phyloP scores from a whole-genome alignment of 1,140 invertebrate species.

The Drosophila ananassae region DNA sequence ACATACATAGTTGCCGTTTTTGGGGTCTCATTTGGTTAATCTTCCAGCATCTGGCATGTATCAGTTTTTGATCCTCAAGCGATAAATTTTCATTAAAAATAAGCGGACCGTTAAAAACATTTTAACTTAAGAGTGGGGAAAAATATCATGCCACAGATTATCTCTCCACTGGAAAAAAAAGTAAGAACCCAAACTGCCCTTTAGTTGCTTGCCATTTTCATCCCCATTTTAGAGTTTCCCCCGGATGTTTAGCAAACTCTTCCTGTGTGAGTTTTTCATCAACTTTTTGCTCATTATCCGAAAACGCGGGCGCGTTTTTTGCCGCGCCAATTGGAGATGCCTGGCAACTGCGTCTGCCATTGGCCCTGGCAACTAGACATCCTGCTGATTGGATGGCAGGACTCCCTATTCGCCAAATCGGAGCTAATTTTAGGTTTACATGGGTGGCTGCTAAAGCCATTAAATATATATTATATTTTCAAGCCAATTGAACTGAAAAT shows the following conservation, averaged over 20 bases:
- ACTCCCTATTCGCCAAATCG: slow-evolving; percentile 48
- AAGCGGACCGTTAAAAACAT: not conserved
- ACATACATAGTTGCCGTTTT: slow-evolving; percentile 4
- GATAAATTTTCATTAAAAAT: slow-evolving; percentile 74
- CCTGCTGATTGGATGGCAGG: slow-evolving; percentile 66
- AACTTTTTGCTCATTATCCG: slow-evolving; percentile 74
- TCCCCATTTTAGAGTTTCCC: slow-evolving; percentile 30
- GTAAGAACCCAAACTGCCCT: not conserved
- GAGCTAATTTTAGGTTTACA: not conserved
- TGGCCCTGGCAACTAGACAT: slow-evolving; percentile 53
- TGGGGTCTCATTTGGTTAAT: slow-evolving; percentile 66
- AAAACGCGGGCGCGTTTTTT: slow-evolving; percentile 69
- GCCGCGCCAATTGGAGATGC: slow-evolving; percentile 69
- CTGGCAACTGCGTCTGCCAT: slow-evolving; percentile 65
- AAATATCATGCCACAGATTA: not conserved
- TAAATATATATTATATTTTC: not conserved
- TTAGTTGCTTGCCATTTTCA: not conserved
- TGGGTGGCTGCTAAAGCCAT: not conserved
- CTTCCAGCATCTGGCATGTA: slow-evolving; percentile 59
- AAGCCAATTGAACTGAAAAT: not conserved
- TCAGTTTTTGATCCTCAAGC: slow-evolving; percentile 48
- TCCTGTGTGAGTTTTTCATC: slow-evolving; percentile 34
- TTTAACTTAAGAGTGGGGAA: not conserved
- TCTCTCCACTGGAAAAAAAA: not conserved
- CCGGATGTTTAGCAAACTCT: slow-evolving; percentile 55